Conservation (phyloP, 1,140 invertebrate genomes). For the Pogonomyrmex californicus region DNA sequence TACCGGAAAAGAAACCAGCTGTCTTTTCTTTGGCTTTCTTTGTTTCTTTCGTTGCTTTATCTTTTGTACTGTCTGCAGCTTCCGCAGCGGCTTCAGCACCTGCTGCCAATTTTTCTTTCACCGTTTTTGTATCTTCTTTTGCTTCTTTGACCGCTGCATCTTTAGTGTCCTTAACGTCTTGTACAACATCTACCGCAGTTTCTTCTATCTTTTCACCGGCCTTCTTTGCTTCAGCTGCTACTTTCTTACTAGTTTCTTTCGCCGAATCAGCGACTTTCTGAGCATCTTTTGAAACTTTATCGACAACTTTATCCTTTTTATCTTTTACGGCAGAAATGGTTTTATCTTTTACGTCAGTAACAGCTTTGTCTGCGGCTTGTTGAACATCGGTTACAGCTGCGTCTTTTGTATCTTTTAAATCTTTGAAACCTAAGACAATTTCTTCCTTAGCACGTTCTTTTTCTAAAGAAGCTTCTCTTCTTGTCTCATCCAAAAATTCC, state of each 20-base stretch:
- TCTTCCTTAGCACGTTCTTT: slow-evolving; percentile 50
- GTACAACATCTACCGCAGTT: background rate
- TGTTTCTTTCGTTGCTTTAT: slow-evolving; percentile 70
- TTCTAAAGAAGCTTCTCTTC: slow-evolving; percentile 64
- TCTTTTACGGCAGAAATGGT: slow-evolving; percentile 29
- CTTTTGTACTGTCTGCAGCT: slow-evolving; percentile 19
- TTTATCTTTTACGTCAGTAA: slow-evolving; percentile 43
- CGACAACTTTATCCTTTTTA: slow-evolving; percentile 41
- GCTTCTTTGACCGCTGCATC: slow-evolving; percentile 41
- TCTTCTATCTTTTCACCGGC: slow-evolving; percentile 26
- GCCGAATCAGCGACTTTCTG: slow-evolving; percentile 48
- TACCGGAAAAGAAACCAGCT: slow-evolving; percentile 69
- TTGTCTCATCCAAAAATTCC: slow-evolving; percentile 66
- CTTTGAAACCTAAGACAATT: background rate
- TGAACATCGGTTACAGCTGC: background rate
- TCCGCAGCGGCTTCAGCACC: slow-evolving; percentile 19
- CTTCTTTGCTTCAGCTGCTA: slow-evolving; percentile 20
- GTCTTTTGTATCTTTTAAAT: slow-evolving; percentile 59
- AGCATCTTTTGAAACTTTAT: slow-evolving; percentile 48
- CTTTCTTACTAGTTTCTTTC: slow-evolving; percentile 33
- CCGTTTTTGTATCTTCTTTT: slow-evolving; percentile 56
- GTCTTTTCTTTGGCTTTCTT: slow-evolving; percentile 78
- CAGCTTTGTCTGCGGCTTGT: background rate
- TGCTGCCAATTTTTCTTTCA: slow-evolving; percentile 33
- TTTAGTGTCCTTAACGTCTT: slow-evolving; percentile 37